A percentile compares a stretch with the other conserved stretches of the same genome.
Evolutionary conservation across 2,113 vertebrate genomes (phyloP).

Genomic region (Oplegnathus fasciatus): DNA sequence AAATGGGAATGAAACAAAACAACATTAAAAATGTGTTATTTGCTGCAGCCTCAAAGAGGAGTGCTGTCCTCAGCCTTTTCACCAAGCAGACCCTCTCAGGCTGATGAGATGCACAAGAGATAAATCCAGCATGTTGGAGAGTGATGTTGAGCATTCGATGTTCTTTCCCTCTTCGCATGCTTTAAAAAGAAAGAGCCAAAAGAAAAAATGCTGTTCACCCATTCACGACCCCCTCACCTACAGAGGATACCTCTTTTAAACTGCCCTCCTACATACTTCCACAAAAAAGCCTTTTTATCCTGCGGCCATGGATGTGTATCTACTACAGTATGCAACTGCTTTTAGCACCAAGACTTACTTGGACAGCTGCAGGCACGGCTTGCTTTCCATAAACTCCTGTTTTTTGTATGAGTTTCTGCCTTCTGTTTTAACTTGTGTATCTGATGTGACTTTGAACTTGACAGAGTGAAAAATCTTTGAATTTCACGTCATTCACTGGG

Average conservation of each 20-base stretch:
- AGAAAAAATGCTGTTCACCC: slow-evolving; percentile 36
- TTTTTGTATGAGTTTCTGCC: not conserved
- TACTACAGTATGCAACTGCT: not conserved
- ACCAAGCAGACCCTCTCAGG: not conserved
- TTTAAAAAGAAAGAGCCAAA: slow-evolving; percentile 42
- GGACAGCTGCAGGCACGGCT: not conserved
- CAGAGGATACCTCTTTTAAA: slow-evolving; percentile 28
- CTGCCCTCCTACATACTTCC: slow-evolving; percentile 33
- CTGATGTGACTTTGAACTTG: not conserved
- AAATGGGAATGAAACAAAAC: slow-evolving; percentile 1
- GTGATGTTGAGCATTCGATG: not conserved
- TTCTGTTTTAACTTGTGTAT: not conserved
- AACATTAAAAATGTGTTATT: slow-evolving; percentile 2
- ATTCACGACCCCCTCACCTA: slow-evolving; percentile 16
- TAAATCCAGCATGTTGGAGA: slow-evolving; percentile 17
- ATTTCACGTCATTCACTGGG: not conserved
- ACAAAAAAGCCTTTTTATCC: not conserved
- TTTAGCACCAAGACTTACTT: not conserved
- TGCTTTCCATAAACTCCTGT: not conserved
- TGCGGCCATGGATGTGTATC: not conserved
- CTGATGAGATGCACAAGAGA: slow-evolving; percentile 28
- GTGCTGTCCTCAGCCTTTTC: not conserved
- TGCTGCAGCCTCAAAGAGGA: not conserved
- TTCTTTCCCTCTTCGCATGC: slow-evolving; percentile 26
- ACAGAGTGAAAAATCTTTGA: not conserved